Evolutionary conservation across 2,113 vertebrate genomes (phyloP).

Genomic region (Girardinichthys multiradiatus): DNA sequence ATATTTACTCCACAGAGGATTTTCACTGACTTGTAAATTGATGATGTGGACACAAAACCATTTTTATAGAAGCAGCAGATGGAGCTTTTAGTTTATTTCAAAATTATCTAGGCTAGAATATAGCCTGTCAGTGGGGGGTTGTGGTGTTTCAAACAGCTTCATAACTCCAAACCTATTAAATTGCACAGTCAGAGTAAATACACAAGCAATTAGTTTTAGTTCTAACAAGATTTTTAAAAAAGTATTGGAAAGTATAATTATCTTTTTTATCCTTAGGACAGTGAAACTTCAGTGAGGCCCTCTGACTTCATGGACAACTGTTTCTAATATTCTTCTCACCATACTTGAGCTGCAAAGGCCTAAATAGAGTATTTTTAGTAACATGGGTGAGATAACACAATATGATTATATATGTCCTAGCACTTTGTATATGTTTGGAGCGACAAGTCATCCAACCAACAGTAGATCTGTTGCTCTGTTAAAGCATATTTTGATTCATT

Average conservation of each 20-base stretch:
- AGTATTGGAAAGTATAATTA: background rate
- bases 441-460: background rate
- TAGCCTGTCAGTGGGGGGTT: slow-evolving; percentile 58
- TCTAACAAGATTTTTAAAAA: background rate
- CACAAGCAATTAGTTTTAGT: slow-evolving; percentile 18
- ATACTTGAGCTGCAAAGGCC: slow-evolving; percentile 43
- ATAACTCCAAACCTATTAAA: slow-evolving; percentile 33
- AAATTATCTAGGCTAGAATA: slow-evolving; percentile 43
- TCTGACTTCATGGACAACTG: slow-evolving; percentile 42
- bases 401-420: slow-evolving; percentile 25
- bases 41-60: slow-evolving; percentile 15
- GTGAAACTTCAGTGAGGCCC: slow-evolving; percentile 35
- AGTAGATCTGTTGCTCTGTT: too few species aligned
- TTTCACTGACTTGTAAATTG: slow-evolving; percentile 15
- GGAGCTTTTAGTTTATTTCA: slow-evolving; percentile 17
- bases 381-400: slow-evolving; percentile 47
- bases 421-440: background rate
- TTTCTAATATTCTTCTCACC: slow-evolving; percentile 35
- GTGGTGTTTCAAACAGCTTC: slow-evolving; percentile 1
- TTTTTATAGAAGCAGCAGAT: slow-evolving; percentile 38
- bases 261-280: slow-evolving; percentile 5
- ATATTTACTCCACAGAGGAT: slow-evolving; percentile 2
- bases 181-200: slow-evolving; percentile 18
- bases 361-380: slow-evolving; percentile 71
- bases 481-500: too few species aligned